Conservation (phyloP, 2,888 invertebrate species). For the Euplexia lucipara region DNA sequence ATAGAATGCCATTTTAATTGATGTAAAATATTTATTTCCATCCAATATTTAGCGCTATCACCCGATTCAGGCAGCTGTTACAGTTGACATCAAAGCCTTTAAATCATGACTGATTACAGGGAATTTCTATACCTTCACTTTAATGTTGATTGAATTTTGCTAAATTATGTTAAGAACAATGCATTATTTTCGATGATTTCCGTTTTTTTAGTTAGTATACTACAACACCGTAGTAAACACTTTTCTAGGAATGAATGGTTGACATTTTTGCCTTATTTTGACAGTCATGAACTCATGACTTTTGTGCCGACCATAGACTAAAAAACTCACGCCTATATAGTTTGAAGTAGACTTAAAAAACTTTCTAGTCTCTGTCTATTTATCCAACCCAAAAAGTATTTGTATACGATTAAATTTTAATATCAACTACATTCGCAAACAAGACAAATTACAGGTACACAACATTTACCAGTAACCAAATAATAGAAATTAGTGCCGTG, state of each 20-base stretch:
- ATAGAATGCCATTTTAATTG: slow-evolving; percentile 82
- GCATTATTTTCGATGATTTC: slow-evolving; percentile 23
- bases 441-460: too few relatives aligned
- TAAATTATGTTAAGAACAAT: slow-evolving; percentile 7
- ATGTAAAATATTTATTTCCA: slow-evolving; percentile 34
- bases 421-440: too few relatives aligned
- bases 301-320: too few relatives aligned
- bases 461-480: too few relatives aligned
- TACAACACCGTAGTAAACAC: too few relatives aligned
- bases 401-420: too few relatives aligned
- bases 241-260: not conserved
- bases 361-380: too few relatives aligned
- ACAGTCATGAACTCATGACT: not conserved
- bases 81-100: slow-evolving; percentile 6
- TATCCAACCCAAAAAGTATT: too few relatives aligned
- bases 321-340: too few relatives aligned
- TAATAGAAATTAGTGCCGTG: too few relatives aligned
- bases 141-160: slow-evolving; percentile 6
- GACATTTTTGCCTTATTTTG: not conserved
- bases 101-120: slow-evolving; percentile 5
- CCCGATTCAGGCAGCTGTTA: slow-evolving; percentile 30
- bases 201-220: not conserved
- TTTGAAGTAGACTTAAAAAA: too few relatives aligned
- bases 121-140: not conserved
- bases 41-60: slow-evolving; percentile 24